Evolutionary conservation across 2,888 invertebrate genomes (phyloP).

Genomic region (Atherix ibis): DNA sequence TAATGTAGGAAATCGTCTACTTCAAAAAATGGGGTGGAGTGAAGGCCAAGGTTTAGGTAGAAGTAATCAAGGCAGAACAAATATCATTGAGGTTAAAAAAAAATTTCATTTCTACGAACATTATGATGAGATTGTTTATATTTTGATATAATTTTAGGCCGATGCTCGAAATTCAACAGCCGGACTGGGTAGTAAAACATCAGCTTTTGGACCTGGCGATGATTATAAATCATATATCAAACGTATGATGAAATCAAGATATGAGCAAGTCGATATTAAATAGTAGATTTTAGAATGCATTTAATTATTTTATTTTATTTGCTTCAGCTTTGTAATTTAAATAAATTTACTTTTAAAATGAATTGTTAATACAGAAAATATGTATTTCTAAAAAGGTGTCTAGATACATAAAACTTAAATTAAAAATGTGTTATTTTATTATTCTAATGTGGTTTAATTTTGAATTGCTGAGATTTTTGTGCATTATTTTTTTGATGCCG

Average conservation of each 20-base stretch:
- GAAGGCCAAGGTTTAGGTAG: constrained; percentile 93
- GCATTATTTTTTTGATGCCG: too few relatives aligned
- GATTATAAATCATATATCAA: constrained; percentile 33
- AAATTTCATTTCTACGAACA: constrained; percentile 1
- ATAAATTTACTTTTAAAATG: too few relatives aligned
- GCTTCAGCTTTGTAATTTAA: too few relatives aligned
- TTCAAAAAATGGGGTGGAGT: constrained; percentile 99
- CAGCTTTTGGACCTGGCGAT: constrained; percentile 24
- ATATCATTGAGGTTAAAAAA: constrained; percentile 66
- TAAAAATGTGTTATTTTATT: too few relatives aligned
- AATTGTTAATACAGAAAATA: too few relatives aligned
- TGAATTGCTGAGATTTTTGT: too few relatives aligned
- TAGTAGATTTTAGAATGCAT: constrained; percentile 6
- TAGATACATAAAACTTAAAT: too few relatives aligned
- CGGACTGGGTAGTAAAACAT: constrained; percentile 65
- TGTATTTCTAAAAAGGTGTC: too few relatives aligned
- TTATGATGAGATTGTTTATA: constrained; percentile 1
- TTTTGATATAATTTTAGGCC: constrained; percentile 15
- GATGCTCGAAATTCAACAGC: constrained; percentile 49
- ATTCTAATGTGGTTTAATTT: too few relatives aligned
- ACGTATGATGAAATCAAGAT: constrained; percentile 33
- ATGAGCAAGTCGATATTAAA: constrained; percentile 26
- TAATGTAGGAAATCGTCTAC: constrained; percentile 84
- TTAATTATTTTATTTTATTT: too few relatives aligned
- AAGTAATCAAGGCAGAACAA: constrained; percentile 80